A percentile compares a stretch with the other conserved stretches of the same genome.
These are phyloP conservation scores for Myripristis murdjan DNA, from an alignment of 2,797 vertebrate species.

Conservation along the genomic window DNA sequence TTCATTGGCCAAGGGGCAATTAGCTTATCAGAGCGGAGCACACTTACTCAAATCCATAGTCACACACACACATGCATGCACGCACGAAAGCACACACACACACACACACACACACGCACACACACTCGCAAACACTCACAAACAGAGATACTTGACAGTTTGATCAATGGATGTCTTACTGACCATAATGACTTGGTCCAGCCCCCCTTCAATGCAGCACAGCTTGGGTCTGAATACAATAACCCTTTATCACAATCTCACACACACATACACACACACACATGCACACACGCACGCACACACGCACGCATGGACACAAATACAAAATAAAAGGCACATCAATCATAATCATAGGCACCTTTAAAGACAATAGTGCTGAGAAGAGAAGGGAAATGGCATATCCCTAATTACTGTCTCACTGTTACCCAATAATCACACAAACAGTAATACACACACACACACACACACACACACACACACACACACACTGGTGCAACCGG, in stretches of 20 bases:
- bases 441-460: conserved; percentile 35
- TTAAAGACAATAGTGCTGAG: conserved; percentile 82
- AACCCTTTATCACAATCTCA: conserved; percentile 72
- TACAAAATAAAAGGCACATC: conserved; percentile 79
- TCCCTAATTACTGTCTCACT: conserved; percentile 80
- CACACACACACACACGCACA: conserved; percentile 9
- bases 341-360: conserved; percentile 83
- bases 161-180: conserved; percentile 82
- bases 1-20: conserved; percentile 78
- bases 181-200: conserved; percentile 77
- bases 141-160: conserved; percentile 76
- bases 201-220: conserved; percentile 72
- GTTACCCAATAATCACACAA: conserved; percentile 59
- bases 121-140: conserved; percentile 42
- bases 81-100: conserved; percentile 16
- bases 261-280: conserved; percentile 1
- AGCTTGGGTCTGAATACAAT: conserved; percentile 76
- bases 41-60: conserved; percentile 16
- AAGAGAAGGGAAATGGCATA: conserved; percentile 79
- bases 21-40: conserved; percentile 75
- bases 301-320: conserved; percentile 13
- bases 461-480: not conserved
- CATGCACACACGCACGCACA: conserved; percentile 2
- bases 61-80: conserved; percentile 2
- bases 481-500: not conserved